Evolutionary conservation across 1,140 invertebrate genomes (phyloP).

Genomic region (Lepidostoma basale): DNA sequence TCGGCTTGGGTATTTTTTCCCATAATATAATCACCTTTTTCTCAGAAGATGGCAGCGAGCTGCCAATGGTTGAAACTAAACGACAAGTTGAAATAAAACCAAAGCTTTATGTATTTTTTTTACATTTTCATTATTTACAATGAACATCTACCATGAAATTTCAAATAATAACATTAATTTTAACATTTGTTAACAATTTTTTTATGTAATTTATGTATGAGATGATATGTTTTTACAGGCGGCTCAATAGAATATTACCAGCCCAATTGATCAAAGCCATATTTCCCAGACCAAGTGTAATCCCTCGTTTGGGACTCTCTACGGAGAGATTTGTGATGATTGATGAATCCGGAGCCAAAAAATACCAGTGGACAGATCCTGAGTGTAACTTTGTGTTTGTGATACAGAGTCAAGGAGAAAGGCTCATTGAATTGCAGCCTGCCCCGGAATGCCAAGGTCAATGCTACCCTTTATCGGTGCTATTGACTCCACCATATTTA

Average conservation of each 20-base stretch:
- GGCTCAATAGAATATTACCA: constrained; percentile 72
- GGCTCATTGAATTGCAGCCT: constrained; percentile 69
- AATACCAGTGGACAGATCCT: constrained; percentile 70
- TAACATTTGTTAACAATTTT: too few relatives aligned
- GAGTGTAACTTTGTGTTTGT: constrained; percentile 79
- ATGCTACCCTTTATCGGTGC: constrained; percentile 68
- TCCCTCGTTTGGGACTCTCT: constrained; percentile 69
- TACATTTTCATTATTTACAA: too few relatives aligned
- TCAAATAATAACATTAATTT: too few relatives aligned
- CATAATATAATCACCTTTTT: too few relatives aligned
- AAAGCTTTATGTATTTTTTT: too few relatives aligned
- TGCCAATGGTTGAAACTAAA: too few relatives aligned
- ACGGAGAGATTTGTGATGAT: constrained; percentile 75
- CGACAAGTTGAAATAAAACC: too few relatives aligned
- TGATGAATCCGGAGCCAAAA: constrained; percentile 65
- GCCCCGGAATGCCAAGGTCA: constrained; percentile 69
- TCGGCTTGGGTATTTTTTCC: too few relatives aligned
- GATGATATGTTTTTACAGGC: constrained; percentile 60
- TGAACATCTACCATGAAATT: too few relatives aligned
- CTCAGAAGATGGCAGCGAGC: too few relatives aligned
- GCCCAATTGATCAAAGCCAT: constrained; percentile 67
- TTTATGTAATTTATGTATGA: too few relatives aligned
- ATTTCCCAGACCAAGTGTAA: constrained; percentile 67
- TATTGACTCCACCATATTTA: constrained; percentile 69
- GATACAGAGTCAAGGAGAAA: constrained; percentile 68